Base-by-base conservation (phyloP, 2,113 vertebrate genomes). In the Tetrax tetrax region DNA sequence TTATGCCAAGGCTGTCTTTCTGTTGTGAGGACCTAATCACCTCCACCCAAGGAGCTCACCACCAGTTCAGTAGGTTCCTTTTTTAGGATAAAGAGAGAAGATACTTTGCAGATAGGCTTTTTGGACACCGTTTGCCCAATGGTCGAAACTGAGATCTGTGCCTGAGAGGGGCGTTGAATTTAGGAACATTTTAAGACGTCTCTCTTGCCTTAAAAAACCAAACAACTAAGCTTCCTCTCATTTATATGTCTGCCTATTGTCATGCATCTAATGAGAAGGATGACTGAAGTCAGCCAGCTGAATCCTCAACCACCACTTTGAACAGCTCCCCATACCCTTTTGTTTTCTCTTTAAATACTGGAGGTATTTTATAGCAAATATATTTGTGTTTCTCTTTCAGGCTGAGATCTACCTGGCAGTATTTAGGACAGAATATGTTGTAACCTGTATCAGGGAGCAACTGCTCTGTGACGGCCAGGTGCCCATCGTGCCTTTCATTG, bases 191-290 rank as follows among this genome's bases (percentile, higher is more conserved):
- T 78, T 16, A 31, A 83, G 41, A 38, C 5, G 48, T 25, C 7
- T 65, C 43, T 31, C 13, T 11, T 4, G 7, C 43, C 27, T 69
- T 24, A 54, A 66, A 56, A 71, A 86, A 11, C 3, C 3, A 68
- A 31, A 54, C 0, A 0, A 9, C 22, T 43, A 23, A 43, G 4
- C 7, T 64, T 48, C 12, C 6, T 75, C 23, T 69, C 4, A 1
- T 48, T 29, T 80, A 2, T 33, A 1, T 10, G 7, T 80, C 10
- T 70, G 37, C 18, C n/a, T 75, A 24, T 16, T 38, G 25, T 63
- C 27, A 38, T 38, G 37, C 12, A 38, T 11, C 29, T 50, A 16
- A 53, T 37, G 33, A 64, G 12, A 89, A 59, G 68, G 45, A 38
- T 82, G 53, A 19, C 1, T 8, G 47, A 29, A 71, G n/a, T 83